phyloP scores from a whole-genome alignment of 2,113 vertebrate genomes.

The Chlorodrepanis virens region DNA sequence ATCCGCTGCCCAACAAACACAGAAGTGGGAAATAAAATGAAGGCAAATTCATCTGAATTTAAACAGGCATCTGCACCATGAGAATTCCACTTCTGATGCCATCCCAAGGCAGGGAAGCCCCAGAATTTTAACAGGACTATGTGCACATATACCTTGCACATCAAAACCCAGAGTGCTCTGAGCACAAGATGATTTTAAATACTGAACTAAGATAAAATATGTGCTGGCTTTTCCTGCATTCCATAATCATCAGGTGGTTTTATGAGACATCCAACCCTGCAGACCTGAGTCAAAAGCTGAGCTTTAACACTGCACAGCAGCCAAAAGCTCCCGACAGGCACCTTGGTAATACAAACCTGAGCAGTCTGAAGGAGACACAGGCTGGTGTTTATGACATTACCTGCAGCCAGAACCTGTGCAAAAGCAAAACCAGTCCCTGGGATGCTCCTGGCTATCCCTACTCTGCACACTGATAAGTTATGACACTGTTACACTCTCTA shows the following conservation, averaged over 20 bases:
- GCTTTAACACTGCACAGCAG: not conserved
- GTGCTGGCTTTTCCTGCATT: not conserved
- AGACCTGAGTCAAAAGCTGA: not conserved
- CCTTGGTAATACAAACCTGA: not conserved
- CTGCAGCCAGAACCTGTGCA: not conserved
- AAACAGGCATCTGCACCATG: not conserved
- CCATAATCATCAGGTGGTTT: not conserved
- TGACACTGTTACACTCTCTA: not conserved
- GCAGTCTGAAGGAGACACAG: not conserved
- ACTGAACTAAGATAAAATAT: not conserved
- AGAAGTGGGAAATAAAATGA: not conserved
- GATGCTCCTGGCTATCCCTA: not conserved
- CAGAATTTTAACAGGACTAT: not conserved
- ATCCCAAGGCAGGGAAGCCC: not conserved
- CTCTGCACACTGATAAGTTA: not conserved
- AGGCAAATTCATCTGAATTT: not conserved
- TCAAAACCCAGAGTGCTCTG: not conserved
- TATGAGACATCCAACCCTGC: not conserved
- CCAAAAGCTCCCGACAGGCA: not conserved
- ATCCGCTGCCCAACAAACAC: not conserved
- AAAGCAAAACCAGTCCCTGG: not conserved
- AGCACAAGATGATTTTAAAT: not conserved
- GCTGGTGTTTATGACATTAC: not conserved
- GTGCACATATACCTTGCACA: not conserved
- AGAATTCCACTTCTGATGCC: not conserved